phyloP scores from a whole-genome alignment of 2,113 vertebrate genomes.

The Gallinago undulata region DNA sequence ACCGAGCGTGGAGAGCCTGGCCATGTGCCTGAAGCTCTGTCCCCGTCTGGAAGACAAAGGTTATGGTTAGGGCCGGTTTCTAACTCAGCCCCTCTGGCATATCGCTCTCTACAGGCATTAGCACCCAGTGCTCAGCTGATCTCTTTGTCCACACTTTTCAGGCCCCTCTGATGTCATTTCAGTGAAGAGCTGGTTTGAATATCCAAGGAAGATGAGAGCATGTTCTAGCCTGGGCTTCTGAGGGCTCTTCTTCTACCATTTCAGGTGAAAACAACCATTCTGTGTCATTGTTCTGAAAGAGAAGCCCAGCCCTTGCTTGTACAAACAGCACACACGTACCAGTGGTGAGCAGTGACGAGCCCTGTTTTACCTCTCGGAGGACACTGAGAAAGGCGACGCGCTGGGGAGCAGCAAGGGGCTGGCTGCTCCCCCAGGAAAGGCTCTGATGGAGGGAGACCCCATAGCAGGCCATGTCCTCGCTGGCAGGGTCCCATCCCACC shows the following conservation, averaged over 20 bases:
- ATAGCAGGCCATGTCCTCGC: fast-evolving
- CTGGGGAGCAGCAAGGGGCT: not conserved
- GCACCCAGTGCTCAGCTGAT: not conserved
- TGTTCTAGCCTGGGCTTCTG: not conserved
- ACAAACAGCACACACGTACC: not conserved
- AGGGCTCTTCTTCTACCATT: not conserved
- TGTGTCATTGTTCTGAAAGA: not conserved
- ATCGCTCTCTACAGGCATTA: not conserved
- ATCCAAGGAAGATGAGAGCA: not conserved
- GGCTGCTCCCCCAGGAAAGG: not conserved
- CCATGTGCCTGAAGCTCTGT: not conserved
- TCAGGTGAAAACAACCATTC: not conserved
- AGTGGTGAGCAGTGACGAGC: not conserved
- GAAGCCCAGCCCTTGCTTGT: not conserved
- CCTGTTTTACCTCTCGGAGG: not conserved
- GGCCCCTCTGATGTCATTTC: not conserved
- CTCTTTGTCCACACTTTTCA: not conserved
- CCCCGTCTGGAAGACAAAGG: not conserved
- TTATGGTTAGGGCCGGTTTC: not conserved
- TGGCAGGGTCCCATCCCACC: fast-evolving
- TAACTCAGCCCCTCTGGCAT: not conserved
- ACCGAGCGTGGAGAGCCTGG: fast-evolving
- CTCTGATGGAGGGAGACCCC: not conserved
- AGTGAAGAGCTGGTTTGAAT: not conserved
- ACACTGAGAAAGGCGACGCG: fast-evolving